Evolutionary conservation across 2,797 vertebrate genomes (phyloP), one percentile per base, ranked within the genome.

Genomic region (Arctocebus calabarensis): DNA sequence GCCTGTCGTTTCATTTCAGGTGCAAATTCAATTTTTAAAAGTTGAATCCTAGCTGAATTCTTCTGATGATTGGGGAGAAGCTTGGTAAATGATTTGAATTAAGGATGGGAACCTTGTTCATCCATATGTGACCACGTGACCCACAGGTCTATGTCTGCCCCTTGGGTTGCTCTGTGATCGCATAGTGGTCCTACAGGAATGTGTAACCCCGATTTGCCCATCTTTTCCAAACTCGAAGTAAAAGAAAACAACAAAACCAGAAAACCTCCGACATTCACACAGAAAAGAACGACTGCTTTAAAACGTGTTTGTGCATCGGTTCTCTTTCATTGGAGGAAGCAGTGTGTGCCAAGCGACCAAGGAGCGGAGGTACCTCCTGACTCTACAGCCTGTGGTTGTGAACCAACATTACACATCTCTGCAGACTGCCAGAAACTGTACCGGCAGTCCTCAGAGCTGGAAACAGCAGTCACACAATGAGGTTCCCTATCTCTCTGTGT

Each of bases 401-500:
- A 98, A 96, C 97, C 84, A 93, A 81, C 96, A 97, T 93, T 70
- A 77, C 96, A 97, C 96, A 96, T 97, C 96, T 94, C 94, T 86
- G 64, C 55, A 90, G 74, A 82, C 94, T 97, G 95, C 95, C 97
- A 97, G 94, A 97, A 97, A 95, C 89, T 74, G 78, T 83, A 81
- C 82, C 96, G 74, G 94, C 95, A 45, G 48, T 87, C 92, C 96
- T 90, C 78, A 7, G 95, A 97, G 96, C 97, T 97, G 96, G 97
- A 97, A 98, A 97, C 94, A 97, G 97, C 97, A 97, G 97, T 94
- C 74, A 32, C 95, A 87, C 57, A 84, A 83, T 52, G 96, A 96
- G 86, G 92, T 96, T 97, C 96, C 90, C 64, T 95, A 92, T 95
- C 94, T 93, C 96, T 97, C 94, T 98, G 96, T 97, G 97, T 96